phyloP scores from a whole-genome alignment of 2,113 vertebrate species.

The Elachura formosa region DNA sequence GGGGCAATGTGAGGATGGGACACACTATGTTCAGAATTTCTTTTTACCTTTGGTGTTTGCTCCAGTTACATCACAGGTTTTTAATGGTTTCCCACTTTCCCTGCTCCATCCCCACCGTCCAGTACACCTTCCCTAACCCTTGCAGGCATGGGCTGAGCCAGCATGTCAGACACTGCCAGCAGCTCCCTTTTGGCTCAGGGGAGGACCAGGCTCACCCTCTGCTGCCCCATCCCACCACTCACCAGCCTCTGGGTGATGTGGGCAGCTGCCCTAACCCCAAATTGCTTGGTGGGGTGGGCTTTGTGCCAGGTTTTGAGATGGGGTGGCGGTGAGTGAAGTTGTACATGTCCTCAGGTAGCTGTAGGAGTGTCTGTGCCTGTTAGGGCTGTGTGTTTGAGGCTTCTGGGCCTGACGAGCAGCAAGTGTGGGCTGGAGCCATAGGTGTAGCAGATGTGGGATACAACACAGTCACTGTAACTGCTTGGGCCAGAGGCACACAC shows the following conservation, averaged over 20 bases:
- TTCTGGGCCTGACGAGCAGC: not conserved
- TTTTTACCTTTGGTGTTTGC: not conserved
- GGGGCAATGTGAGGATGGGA: accelerated
- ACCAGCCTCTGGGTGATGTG: not conserved
- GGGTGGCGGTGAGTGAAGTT: not conserved
- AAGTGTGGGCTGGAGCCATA: not conserved
- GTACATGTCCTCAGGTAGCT: not conserved
- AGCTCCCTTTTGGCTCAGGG: not conserved
- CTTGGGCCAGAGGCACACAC: not conserved
- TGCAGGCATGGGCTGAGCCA: not conserved
- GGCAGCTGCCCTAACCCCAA: not conserved
- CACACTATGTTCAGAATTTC: not conserved
- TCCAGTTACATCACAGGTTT: not conserved
- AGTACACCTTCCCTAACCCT: not conserved
- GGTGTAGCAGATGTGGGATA: not conserved
- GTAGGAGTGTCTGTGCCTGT: conserved; percentile 5
- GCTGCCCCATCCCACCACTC: not conserved
- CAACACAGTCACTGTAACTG: not conserved
- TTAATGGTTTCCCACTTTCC: not conserved
- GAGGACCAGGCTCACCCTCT: not conserved
- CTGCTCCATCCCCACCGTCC: not conserved
- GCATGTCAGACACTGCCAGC: accelerated
- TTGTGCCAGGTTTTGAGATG: not conserved
- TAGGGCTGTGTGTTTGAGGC: not conserved
- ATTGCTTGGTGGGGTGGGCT: not conserved